Conservation (phyloP, 2,113 vertebrate genomes). For the Perccottus glenii region DNA sequence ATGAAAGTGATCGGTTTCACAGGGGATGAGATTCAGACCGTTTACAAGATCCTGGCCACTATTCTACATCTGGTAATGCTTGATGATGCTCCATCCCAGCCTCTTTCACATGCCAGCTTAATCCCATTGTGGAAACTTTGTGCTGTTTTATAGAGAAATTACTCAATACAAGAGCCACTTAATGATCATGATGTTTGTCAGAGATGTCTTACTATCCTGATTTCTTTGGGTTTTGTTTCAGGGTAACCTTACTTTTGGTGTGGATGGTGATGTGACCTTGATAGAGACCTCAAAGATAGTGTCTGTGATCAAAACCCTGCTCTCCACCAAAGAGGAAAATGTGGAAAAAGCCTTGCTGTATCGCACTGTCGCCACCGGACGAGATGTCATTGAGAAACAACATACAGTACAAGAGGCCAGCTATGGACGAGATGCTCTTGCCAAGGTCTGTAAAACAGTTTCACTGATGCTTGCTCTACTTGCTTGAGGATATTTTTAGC, state of each 20-base stretch:
- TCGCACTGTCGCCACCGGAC: slow-evolving; percentile 92
- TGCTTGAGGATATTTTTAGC: slow-evolving; percentile 9
- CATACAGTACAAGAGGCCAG: slow-evolving; percentile 92
- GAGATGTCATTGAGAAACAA: slow-evolving; percentile 96
- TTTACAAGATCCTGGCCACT: slow-evolving; percentile 92
- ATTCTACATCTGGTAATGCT: slow-evolving; percentile 93
- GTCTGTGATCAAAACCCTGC: slow-evolving; percentile 83
- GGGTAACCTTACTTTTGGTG: slow-evolving; percentile 91
- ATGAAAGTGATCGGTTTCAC: slow-evolving; percentile 99
- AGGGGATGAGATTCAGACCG: slow-evolving; percentile 92
- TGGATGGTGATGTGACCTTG: slow-evolving; percentile 88
- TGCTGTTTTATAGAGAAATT: neutral
- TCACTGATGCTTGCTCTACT: neutral
- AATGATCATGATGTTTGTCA: neutral
- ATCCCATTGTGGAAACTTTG: neutral
- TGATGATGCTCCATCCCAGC: neutral
- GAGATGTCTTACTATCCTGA: neutral
- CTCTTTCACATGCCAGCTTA: neutral
- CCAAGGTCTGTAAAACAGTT: slow-evolving; percentile 82
- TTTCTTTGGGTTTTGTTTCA: slow-evolving; percentile 48
- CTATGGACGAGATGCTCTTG: slow-evolving; percentile 93
- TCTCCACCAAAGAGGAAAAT: slow-evolving; percentile 87
- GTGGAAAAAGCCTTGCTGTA: slow-evolving; percentile 94
- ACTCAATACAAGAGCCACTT: neutral
- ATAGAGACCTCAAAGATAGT: slow-evolving; percentile 89